These are phyloP conservation scores for Synanthedon tipuliformis DNA, from an alignment of 2,888 invertebrate genomes.

Conservation along the genomic window DNA sequence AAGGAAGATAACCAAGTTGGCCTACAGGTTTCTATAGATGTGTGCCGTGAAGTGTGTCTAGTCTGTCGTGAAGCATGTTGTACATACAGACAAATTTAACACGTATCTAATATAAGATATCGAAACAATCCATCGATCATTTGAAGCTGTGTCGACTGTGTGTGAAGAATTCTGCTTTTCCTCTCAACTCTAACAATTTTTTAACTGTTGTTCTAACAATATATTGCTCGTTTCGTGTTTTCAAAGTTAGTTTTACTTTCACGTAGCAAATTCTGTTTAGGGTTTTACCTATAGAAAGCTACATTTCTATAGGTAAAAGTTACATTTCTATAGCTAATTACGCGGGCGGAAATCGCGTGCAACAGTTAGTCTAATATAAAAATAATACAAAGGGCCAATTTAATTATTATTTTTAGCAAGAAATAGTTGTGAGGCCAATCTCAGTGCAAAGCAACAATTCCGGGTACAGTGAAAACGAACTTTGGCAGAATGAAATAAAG, in stretches of 20 bases:
- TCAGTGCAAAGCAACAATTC: conserved; percentile 64
- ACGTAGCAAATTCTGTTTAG: too few relatives aligned
- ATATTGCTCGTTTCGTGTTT: too few relatives aligned
- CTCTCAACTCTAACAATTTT: conserved; percentile 5
- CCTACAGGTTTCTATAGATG: conserved; percentile 51
- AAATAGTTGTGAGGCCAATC: conserved; percentile 56
- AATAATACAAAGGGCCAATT: background rate
- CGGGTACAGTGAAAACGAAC: conserved; percentile 63
- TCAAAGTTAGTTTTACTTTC: too few relatives aligned
- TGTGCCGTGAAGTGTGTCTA: conserved; percentile 37
- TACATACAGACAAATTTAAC: background rate
- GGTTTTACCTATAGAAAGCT: too few relatives aligned
- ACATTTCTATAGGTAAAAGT: too few relatives aligned
- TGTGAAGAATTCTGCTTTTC: conserved; percentile 6
- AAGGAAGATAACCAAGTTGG: conserved; percentile 28
- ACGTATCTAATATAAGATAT: background rate
- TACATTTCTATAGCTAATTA: too few relatives aligned
- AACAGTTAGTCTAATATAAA: too few relatives aligned
- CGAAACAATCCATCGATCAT: conserved; percentile 1
- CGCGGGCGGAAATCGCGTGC: too few relatives aligned
- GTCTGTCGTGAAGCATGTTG: background rate
- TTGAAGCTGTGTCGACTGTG: conserved; percentile 6
- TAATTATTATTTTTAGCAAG: conserved; percentile 26
- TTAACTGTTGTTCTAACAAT: too few relatives aligned
- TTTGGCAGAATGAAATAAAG: conserved; percentile 70